Evolutionary conservation across 2,888 invertebrate species (phyloP).

Genomic region (Tetheella fluctuosa): DNA sequence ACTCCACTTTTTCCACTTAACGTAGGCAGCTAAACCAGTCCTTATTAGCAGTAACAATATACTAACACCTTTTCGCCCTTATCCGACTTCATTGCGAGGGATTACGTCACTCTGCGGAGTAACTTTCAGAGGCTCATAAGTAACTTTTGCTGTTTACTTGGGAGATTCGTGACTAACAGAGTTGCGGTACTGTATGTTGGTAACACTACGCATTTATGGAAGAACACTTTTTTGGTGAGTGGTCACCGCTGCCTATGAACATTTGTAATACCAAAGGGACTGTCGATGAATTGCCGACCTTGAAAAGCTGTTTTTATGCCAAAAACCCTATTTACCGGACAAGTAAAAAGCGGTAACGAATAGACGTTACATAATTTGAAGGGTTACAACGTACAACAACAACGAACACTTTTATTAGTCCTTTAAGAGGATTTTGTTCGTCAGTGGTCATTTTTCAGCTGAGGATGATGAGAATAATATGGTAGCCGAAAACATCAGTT

Average conservation of each 20-base stretch:
- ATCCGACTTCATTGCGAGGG: slow-evolving; percentile 27
- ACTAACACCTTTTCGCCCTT: slow-evolving; percentile 47
- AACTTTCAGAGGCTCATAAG: slow-evolving; percentile 4
- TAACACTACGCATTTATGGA: not conserved
- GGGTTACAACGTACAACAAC: no score
- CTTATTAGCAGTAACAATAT: slow-evolving; percentile 55
- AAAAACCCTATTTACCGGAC: no score
- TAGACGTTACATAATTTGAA: no score
- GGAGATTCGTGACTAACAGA: not conserved
- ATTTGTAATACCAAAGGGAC: no score
- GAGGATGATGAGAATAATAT: no score
- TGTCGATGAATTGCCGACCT: not conserved
- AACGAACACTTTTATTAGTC: no score
- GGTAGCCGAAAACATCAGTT: no score
- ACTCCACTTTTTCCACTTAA: slow-evolving; percentile 18
- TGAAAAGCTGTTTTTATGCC: no score
- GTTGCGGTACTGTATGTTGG: not conserved
- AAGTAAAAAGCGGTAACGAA: no score
- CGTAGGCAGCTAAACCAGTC: slow-evolving; percentile 15
- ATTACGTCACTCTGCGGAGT: slow-evolving; percentile 29
- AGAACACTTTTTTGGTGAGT: not conserved
- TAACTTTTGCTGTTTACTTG: slow-evolving; percentile 9
- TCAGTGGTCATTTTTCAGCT: no score
- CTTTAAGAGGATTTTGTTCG: no score
- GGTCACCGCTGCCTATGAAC: no score